Percentiles rank a stretch among this genome's conserved stretches.
phyloP scores from a whole-genome alignment of 2,888 invertebrate species.

The Drosophila seclusa region DNA sequence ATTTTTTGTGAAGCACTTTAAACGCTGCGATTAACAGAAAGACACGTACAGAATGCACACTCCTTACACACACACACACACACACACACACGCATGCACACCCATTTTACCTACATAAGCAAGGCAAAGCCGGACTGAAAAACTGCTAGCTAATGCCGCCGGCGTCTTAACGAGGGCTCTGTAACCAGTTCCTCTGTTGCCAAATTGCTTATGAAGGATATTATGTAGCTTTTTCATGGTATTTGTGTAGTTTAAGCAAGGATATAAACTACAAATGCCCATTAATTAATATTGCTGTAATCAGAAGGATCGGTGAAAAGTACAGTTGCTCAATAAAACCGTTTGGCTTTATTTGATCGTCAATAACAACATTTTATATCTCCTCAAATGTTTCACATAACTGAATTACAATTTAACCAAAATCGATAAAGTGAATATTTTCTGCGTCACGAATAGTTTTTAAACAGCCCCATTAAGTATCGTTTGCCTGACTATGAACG shows the following conservation, averaged over 20 bases:
- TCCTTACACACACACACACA: not conserved
- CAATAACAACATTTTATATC: not conserved
- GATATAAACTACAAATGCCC: not conserved
- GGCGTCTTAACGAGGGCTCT: constrained; percentile 12
- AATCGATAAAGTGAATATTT: no score
- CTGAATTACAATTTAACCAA: no score
- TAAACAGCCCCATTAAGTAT: constrained; percentile 16
- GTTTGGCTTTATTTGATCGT: not conserved
- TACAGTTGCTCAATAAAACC: not conserved
- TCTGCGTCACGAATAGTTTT: not conserved
- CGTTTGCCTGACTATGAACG: constrained; percentile 6
- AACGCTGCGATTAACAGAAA: constrained; percentile 76
- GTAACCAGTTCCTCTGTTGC: not conserved
- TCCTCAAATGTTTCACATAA: not conserved
- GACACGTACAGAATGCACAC: constrained; percentile 63
- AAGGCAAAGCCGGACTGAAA: constrained; percentile 55
- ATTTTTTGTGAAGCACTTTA: constrained; percentile 51
- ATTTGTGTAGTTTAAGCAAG: not conserved
- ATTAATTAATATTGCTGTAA: not conserved
- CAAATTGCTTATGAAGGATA: not conserved
- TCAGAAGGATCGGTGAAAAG: not conserved
- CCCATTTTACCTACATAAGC: constrained; percentile 38
- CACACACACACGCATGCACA: constrained; percentile 9
- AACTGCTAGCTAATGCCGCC: constrained; percentile 20
- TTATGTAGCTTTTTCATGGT: not conserved